Percentiles rank a stretch among this genome's conserved stretches.
Evolutionary conservation across 2,113 vertebrate genomes (phyloP).

Genomic region (Piliocolobus tephrosceles): DNA sequence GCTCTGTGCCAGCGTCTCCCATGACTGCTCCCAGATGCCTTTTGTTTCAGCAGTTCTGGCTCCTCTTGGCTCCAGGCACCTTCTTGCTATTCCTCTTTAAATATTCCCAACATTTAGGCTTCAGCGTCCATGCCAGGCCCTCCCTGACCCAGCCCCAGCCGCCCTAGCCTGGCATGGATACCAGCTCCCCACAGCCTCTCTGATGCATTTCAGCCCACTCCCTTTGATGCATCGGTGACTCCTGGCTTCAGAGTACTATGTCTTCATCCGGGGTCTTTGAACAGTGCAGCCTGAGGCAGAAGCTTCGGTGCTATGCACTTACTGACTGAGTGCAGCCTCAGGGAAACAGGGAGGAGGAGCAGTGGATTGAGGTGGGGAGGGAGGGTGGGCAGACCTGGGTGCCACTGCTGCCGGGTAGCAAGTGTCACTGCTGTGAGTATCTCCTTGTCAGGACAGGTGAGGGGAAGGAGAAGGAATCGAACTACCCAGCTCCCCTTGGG

Average conservation of each 20-base stretch:
- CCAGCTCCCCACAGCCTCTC: not conserved
- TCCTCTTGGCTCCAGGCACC: not conserved
- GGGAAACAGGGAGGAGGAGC: no score
- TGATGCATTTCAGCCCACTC: no score
- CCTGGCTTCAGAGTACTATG: not conserved
- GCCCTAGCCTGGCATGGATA: not conserved
- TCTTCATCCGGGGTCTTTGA: not conserved
- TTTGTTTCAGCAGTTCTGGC: no score
- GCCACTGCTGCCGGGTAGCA: not conserved
- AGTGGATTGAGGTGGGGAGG: not conserved
- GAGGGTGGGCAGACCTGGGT: not conserved
- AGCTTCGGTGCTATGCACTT: not conserved
- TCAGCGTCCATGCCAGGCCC: no score
- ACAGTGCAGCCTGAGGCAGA: not conserved
- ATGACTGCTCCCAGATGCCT: not conserved
- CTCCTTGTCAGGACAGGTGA: not conserved
- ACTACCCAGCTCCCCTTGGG: not conserved
- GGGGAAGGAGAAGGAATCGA: no score
- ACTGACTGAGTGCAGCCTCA: not conserved
- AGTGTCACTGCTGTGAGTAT: no score
- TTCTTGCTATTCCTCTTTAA: not conserved
- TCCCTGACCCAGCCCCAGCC: no score
- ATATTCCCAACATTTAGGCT: not conserved
- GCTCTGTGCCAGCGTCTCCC: no score
- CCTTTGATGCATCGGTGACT: not conserved